phyloP scores from a whole-genome alignment of 1,140 invertebrate genomes.

The Melipona quadrifasciata region DNA sequence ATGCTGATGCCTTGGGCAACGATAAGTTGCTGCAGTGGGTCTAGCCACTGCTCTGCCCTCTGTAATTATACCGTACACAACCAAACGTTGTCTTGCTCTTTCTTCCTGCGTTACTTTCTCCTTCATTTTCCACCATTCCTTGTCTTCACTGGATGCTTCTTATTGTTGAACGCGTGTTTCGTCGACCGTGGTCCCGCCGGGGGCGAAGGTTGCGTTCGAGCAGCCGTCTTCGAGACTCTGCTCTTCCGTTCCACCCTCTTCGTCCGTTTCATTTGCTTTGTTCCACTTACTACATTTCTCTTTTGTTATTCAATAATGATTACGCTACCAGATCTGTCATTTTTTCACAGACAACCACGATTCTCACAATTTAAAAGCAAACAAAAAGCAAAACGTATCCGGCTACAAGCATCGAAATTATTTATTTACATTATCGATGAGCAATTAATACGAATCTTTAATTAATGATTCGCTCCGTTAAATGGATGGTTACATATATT shows the following conservation, averaged over 20 bases:
- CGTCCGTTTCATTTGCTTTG: conserved; percentile 22
- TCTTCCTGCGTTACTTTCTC: conserved; percentile 61
- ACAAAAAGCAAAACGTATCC: background rate
- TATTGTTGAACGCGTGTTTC: conserved; percentile 60
- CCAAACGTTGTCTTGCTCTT: conserved; percentile 64
- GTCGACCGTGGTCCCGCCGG: conserved; percentile 63
- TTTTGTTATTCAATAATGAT: conserved; percentile 6
- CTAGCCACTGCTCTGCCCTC: conserved; percentile 76
- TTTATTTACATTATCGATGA: background rate
- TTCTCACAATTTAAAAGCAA: background rate
- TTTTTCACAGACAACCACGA: background rate
- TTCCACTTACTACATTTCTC: conserved; percentile 14
- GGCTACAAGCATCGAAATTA: background rate
- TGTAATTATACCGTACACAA: conserved; percentile 75
- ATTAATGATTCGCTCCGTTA: background rate
- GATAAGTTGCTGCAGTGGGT: conserved; percentile 71
- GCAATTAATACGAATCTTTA: background rate
- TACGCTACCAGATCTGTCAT: too few relatives aligned
- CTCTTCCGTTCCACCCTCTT: conserved; percentile 44
- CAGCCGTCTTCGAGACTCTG: conserved; percentile 57
- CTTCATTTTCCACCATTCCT: conserved; percentile 56
- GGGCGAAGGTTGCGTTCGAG: conserved; percentile 62
- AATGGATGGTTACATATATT: background rate
- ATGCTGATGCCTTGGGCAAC: conserved; percentile 70
- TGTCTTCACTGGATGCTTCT: conserved; percentile 59